Conservation (phyloP, 2,797 vertebrate species). For the Macrochelys suwanniensis region DNA sequence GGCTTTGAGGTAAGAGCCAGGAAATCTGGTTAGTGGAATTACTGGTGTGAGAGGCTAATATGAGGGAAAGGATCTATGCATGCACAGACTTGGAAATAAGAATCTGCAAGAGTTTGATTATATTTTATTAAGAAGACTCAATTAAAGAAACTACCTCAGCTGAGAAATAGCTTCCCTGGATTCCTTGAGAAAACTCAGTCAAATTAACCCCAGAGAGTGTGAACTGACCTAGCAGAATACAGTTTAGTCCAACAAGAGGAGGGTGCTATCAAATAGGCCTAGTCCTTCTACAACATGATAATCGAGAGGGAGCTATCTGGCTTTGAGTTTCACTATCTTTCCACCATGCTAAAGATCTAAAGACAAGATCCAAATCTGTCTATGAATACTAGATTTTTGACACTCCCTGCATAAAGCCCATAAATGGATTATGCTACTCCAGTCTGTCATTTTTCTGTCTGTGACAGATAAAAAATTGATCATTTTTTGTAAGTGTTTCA, state of each 20-base stretch:
- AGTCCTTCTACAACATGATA: background rate
- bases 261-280: background rate
- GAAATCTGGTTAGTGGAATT: too few relatives aligned
- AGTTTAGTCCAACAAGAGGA: background rate
- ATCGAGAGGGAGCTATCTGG: background rate
- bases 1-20: too few relatives aligned
- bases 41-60: too few relatives aligned
- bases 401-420: background rate
- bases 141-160: background rate
- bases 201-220: background rate
- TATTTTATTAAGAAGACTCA: background rate
- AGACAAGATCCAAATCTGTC: background rate
- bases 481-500: background rate
- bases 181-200: background rate
- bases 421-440: background rate
- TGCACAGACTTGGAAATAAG: background rate
- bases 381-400: background rate
- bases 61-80: background rate
- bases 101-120: background rate
- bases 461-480: background rate
- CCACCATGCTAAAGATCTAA: background rate
- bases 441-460: background rate
- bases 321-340: background rate
- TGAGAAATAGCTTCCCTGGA: background rate
- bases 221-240: background rate